Base-by-base conservation (phyloP, 2,797 vertebrate genomes). In the Danio aesculapii region DNA sequence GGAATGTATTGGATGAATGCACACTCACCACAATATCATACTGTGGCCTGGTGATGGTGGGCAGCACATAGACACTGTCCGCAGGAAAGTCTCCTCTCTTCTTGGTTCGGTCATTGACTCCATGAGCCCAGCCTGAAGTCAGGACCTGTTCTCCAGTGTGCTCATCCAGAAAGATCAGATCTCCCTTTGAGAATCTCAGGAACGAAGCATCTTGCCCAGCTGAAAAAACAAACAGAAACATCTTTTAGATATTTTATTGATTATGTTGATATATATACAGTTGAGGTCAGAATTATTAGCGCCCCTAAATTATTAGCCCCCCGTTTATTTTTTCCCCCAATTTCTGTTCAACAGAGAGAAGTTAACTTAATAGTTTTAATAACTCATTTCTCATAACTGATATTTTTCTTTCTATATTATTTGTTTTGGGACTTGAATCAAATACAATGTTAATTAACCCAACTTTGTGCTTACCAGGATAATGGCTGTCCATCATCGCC, bases 51-150 rank as follows among this genome's bases (percentile, higher is more conserved):
- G 95, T 96, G 90, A 96, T 89, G 0, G 95, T 95, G 8, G 98
- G 98, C 87, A 99, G 92, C 81, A 99, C 98, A 0, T 99, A 99
- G 77, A 99, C 97, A 0, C 92, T 95, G 86, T 98, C 97, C 0
- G 96, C 98, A 1, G 97, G 97, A 88, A 99, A 99, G 84, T 99
- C 98, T 67, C 98, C 98, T 85, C 88, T 96, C 85, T 96, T 96
- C 90, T 96, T 97, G 88, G 96, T 98, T 57, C 97, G 91, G 80
- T 98, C 97, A 0, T 98, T 99, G 84, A 96, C 79, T 0, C 98
- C 98, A 0, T 97, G 96, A 2, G 97, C 96, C 97, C 98, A 99
- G 10, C 98, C 98, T 0, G 95, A 97, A 87, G 92, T 98, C 93
- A 99, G 95, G 85, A 99, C 95, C 53, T 98, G 96, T 46, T 98